Base-by-base conservation (phyloP, 2,113 vertebrate genomes). In the Pedetes capensis region DNA sequence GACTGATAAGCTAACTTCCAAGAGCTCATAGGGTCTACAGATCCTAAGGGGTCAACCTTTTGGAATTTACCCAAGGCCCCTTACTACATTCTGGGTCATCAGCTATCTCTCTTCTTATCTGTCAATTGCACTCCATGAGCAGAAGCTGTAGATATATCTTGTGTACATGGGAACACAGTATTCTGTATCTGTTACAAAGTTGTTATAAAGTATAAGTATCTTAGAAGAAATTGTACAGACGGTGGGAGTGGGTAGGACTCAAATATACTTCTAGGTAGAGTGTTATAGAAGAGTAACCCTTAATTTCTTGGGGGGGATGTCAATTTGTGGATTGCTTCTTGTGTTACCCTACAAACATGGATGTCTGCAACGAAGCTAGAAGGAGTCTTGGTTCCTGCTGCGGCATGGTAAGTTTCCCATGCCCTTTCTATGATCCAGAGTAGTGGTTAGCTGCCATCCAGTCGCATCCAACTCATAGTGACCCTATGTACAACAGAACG, bases 51-150 rank as follows among this genome's bases (percentile, higher is more conserved):
- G 88, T 94, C 72, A 87, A 63, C 12, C 55, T 78, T 94, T 37
- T 55, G 51, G 93, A 89, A 49, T 29, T 64, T 74, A 74, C 12
- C 76, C 7, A 78, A 76, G 17, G 63, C 61, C 10, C 34, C 91
- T 96, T 91, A 53, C 27, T 68, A 42, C 82, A 23, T 53, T 89
- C 42, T 81, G 7, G 22, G 49, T 6, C 7, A 39, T 39, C 34
- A 87, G 61, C 49, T 83, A 4, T 78, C 17, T 75, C 42, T 91
- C 53, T 94, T 92, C 74, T 93, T 79, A 83, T 71, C 69, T 64
- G 25, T 47, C 34, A 69, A 18, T 87, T 82, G 17, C 25, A 82
- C 32, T 44, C 55, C 51, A 37, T 69, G n/a, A 8, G 55, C 39
- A 89, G 51, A 88, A 82, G 32, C n/a, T 86, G 18, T 72, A 63